Percentiles rank a stretch among this genome's conserved stretches.
phyloP scores from a whole-genome alignment of 2,113 vertebrate genomes.

The Phodopus roborovskii region DNA sequence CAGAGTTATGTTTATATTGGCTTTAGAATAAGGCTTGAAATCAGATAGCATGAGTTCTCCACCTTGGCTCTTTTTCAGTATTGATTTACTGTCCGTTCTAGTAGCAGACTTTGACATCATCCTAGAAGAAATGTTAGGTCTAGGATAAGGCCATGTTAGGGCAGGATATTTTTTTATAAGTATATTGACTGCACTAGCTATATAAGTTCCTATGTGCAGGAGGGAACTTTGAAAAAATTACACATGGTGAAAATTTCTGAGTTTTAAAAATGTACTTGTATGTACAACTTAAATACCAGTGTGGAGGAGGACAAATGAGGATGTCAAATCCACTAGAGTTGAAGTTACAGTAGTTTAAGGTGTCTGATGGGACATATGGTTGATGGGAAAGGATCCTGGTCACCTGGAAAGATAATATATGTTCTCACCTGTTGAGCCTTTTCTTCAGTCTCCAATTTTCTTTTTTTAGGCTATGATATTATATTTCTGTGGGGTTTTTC shows the following conservation, averaged over 20 bases:
- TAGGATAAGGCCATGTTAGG: background rate
- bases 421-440: background rate
- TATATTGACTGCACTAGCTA: background rate
- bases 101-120: slow-evolving; percentile 7
- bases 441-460: background rate
- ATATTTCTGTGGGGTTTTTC: background rate
- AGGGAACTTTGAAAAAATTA: slow-evolving; percentile 13
- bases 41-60: background rate
- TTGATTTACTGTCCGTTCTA: background rate
- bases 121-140: background rate
- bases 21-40: slow-evolving; percentile 23
- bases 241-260: background rate
- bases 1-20: background rate
- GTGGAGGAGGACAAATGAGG: background rate
- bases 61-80: slow-evolving; percentile 36
- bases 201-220: background rate
- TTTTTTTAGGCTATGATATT: background rate
- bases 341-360: background rate
- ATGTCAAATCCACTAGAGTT: background rate
- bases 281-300: background rate
- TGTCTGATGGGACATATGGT: background rate
- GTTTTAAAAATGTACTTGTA: background rate
- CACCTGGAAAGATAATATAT: background rate
- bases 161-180: background rate
- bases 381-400: background rate